Conservation (phyloP, 2,113 vertebrate species). For the Dendrocopos noguchii region DNA sequence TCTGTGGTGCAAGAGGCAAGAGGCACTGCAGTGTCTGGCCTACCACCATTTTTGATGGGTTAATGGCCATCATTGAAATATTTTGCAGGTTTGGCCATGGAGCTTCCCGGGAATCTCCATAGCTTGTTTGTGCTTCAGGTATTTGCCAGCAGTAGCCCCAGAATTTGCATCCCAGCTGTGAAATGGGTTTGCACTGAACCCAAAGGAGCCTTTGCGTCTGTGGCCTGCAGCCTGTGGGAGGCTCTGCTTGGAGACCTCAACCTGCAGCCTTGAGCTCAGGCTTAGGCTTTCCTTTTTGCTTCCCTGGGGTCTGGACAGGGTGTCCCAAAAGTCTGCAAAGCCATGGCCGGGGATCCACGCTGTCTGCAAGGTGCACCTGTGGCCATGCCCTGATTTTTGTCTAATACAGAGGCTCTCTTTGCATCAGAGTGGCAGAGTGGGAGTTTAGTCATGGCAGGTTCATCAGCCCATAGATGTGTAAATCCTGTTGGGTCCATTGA, state of each 20-base stretch:
- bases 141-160: neutral
- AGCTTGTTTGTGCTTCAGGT: neutral
- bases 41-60: neutral
- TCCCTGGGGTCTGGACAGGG: neutral
- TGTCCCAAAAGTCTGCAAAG: neutral
- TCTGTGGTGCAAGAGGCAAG: neutral
- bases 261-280: neutral
- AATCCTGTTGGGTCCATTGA: neutral
- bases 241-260: neutral
- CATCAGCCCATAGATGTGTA: neutral
- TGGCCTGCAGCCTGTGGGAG: neutral
- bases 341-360: rapidly evolving
- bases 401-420: neutral
- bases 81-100: neutral
- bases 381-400: neutral
- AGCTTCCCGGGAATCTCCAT: neutral
- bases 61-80: neutral
- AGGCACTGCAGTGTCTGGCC: neutral
- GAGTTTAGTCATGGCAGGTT: neutral
- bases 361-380: neutral
- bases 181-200: neutral
- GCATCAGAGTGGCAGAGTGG: neutral
- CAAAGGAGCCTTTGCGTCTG: neutral
- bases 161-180: neutral
- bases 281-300: neutral